Percentiles rank a stretch among this genome's conserved stretches.
Conservation (phyloP, 2,888 invertebrate species). For the Periphyllus acericola region DNA sequence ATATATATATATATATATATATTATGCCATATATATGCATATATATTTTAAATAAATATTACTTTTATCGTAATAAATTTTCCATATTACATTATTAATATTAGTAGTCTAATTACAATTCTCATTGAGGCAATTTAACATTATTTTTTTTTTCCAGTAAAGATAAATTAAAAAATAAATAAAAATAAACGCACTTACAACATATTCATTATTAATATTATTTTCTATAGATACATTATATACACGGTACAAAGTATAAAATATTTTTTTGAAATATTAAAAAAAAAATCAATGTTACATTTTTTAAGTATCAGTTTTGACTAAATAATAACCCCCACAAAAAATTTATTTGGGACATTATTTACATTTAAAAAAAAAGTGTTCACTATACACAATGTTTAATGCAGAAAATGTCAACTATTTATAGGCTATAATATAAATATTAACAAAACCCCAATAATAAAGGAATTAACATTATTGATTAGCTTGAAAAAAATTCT, state of each 20-base stretch:
- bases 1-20: constrained; percentile 37
- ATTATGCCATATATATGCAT: constrained; percentile 10
- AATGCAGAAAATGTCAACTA: constrained; percentile 58
- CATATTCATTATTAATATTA: constrained; percentile 53
- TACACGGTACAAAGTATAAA: constrained; percentile 62
- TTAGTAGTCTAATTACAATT: constrained; percentile 60
- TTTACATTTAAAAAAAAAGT: constrained; percentile 49
- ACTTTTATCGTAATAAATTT: constrained; percentile 35
- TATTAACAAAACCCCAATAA: constrained; percentile 62
- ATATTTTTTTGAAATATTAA: constrained; percentile 60
- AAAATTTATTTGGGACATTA: constrained; percentile 48
- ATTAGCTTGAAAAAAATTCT: constrained; percentile 61
- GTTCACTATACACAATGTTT: constrained; percentile 55
- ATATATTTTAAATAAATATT: constrained; percentile 17
- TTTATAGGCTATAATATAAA: constrained; percentile 59
- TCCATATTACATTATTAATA: constrained; percentile 36
- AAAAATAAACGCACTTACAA: constrained; percentile 59
- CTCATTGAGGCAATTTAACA: constrained; percentile 57
- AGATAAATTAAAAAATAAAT: constrained; percentile 62
- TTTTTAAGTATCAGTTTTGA: constrained; percentile 62
- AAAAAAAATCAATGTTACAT: constrained; percentile 61
- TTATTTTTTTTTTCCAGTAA: constrained; percentile 37
- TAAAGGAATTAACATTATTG: constrained; percentile 62
- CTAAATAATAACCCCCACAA: constrained; percentile 59
- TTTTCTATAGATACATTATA: constrained; percentile 59